Conservation (phyloP, 2,113 vertebrate genomes). For the Rhynchopsitta pachyrhyncha region DNA sequence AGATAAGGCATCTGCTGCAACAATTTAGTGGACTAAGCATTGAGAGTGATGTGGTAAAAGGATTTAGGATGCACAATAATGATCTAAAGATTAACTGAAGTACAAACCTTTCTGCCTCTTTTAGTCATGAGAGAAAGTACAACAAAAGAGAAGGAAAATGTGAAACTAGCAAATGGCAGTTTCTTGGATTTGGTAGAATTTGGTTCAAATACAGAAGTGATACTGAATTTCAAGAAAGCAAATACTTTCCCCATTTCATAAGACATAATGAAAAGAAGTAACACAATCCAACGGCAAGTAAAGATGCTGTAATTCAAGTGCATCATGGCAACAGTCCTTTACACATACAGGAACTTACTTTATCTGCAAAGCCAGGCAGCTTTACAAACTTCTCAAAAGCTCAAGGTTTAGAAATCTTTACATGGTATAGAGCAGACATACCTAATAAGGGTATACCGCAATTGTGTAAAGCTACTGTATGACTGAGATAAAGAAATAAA, state of each 20-base stretch:
- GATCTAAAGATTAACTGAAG: background rate
- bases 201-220: conserved; percentile 11
- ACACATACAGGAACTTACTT: background rate
- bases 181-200: background rate
- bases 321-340: background rate
- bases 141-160: conserved; percentile 8
- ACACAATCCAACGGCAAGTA: background rate
- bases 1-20: conserved; percentile 17
- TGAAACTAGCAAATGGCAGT: background rate
- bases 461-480: background rate
- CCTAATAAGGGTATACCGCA: background rate
- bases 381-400: background rate
- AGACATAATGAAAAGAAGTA: conserved; percentile 15
- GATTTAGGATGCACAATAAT: background rate
- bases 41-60: background rate
- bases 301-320: background rate
- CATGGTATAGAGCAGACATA: background rate
- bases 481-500: background rate
- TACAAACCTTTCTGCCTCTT: background rate
- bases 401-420: background rate
- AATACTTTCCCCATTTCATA: conserved; percentile 26
- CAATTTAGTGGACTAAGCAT: background rate
- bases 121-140: background rate
- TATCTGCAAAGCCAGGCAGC: background rate
- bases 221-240: conserved; percentile 41